Evolutionary conservation across 1,140 invertebrate species (phyloP).

Genomic region (Cydia splendana): DNA sequence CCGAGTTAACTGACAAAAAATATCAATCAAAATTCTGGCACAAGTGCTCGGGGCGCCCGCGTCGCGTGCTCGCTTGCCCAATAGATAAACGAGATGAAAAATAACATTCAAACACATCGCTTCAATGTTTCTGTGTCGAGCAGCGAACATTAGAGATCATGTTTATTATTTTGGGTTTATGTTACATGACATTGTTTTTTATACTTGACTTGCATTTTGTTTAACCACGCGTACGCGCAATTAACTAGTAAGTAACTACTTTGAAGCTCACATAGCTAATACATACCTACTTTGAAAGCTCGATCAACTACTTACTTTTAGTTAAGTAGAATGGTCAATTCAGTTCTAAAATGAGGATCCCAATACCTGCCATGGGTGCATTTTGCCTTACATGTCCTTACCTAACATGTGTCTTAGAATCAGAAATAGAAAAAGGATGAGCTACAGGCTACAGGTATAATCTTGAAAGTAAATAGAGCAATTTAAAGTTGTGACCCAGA

Average conservation of each 20-base stretch:
- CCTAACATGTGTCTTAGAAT: too few species aligned
- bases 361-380: too few species aligned
- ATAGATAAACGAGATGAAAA: conserved; percentile 52
- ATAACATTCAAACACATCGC: conserved; percentile 48
- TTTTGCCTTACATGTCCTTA: too few species aligned
- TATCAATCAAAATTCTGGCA: conserved; percentile 80
- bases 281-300: not conserved
- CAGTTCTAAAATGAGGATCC: too few species aligned
- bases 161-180: conserved; percentile 49
- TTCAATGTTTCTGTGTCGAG: conserved; percentile 39
- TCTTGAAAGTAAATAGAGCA: too few species aligned
- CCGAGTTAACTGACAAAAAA: conserved; percentile 76
- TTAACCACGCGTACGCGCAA: not conserved
- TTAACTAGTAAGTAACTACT: not conserved
- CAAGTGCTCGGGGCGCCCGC: conserved; percentile 70
- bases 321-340: too few species aligned
- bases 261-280: not conserved
- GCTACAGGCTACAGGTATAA: too few species aligned
- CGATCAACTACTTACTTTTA: too few species aligned
- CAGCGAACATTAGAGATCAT: conserved; percentile 40
- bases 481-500: too few species aligned
- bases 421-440: too few species aligned
- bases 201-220: conserved; percentile 4
- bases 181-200: conserved; percentile 43
- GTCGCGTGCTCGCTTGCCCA: conserved; percentile 54